Percentiles rank a stretch among this genome's conserved stretches.
Evolutionary conservation across 2,888 invertebrate species (phyloP).

Genomic region (Cheilosia pagana): DNA sequence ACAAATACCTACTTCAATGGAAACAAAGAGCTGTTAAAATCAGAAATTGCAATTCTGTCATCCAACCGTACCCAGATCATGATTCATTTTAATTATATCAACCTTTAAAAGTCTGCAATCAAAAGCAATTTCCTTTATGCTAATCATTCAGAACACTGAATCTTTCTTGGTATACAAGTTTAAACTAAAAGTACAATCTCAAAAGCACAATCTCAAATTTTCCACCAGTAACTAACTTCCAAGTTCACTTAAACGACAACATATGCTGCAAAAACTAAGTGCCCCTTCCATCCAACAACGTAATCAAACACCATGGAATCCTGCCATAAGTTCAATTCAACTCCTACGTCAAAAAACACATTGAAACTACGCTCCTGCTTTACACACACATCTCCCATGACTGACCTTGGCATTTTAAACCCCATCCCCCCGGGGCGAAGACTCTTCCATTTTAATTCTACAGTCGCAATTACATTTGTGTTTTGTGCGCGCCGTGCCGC

Average conservation of each 20-base stretch:
- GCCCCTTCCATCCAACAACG: constrained; percentile 20
- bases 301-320: constrained; percentile 47
- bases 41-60: too few relatives aligned
- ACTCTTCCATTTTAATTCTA: constrained; percentile 54
- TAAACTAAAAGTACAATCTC: too few relatives aligned
- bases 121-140: too few relatives aligned
- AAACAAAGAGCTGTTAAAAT: too few relatives aligned
- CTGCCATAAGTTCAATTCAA: constrained; percentile 36
- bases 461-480: constrained; percentile 66
- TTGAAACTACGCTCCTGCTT: background rate
- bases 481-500: constrained; percentile 29
- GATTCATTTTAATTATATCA: too few relatives aligned
- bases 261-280: background rate
- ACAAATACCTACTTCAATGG: too few relatives aligned
- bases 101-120: too few relatives aligned
- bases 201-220: background rate
- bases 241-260: background rate
- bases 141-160: too few relatives aligned
- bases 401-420: constrained; percentile 66
- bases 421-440: background rate
- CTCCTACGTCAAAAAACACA: constrained; percentile 29
- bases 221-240: background rate
- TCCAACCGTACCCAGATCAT: too few relatives aligned
- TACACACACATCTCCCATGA: background rate
- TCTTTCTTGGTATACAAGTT: too few relatives aligned